Evolutionary conservation across 2,888 invertebrate genomes (phyloP), one percentile per base, ranked within the genome.

Genomic region (Metalampra italica): DNA sequence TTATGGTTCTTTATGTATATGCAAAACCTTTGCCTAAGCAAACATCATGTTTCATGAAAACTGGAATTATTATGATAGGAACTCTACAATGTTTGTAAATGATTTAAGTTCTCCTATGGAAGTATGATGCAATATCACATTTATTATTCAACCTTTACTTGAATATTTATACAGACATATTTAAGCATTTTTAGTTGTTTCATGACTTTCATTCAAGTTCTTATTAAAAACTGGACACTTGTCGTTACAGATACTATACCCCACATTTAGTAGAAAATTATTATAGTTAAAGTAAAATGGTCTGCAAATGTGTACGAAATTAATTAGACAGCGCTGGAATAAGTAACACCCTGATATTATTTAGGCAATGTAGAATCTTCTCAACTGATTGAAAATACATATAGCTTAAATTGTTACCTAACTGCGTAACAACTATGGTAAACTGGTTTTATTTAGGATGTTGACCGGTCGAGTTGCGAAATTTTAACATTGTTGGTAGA

Each of bases 1-100:
- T 43, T 29, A 37, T 47, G 22, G 37, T 39, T 39, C 43, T 39
- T n/a, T 47, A 36, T 40, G 32, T 38, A 22, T 22, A 22, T 22
- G n/a, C n/a, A n/a, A 47, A 34, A 36, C 30, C 37, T 38, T 43
- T 43, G 12, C 47, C 30, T 38, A 37, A 43, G 22, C 43, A 39
- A 38, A 43, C 38, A 47, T 38, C 9, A 43, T 36, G 7, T 30
- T 8, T 11, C n/a, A 12, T n/a, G n/a, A 9, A 36, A 36, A 36
- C 36, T n/a, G 36, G n/a, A 32, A 32, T 32, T 22, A 22, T 22
- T 22, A 3, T 22, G 22, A 22, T 22, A 22, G 22, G 22, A 2
- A 22, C 22, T 3, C 22, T 3, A 22, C 22, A 22, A 22, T 22
- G n/a, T n/a, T n/a, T n/a, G 22, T 22, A 22, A 22, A 22, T 22